Conservation (phyloP, 2,113 vertebrate species). For the Oreochromis spilurus region DNA sequence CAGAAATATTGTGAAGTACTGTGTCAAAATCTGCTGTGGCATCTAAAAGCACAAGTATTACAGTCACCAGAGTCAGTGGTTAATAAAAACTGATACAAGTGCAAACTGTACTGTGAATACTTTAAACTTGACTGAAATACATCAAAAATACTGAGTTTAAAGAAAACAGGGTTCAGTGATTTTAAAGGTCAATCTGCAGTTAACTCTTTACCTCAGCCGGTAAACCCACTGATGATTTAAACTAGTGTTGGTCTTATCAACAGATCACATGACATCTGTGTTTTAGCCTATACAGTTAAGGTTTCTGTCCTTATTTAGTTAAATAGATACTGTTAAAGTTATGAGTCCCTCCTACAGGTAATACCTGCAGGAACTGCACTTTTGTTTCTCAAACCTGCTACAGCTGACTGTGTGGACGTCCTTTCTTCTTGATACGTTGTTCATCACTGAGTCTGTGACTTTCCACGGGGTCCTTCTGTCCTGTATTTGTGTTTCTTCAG, state of each 20-base stretch:
- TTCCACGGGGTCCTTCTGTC: rapidly evolving
- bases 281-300: rapidly evolving
- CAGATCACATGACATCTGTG: background rate
- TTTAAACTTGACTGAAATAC: background rate
- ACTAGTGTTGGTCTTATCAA: background rate
- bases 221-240: background rate
- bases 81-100: background rate
- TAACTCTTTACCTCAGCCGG: background rate
- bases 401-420: background rate
- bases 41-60: background rate
- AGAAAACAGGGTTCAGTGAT: rapidly evolving
- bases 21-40: rapidly evolving
- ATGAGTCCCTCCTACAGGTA: background rate
- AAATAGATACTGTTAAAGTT: rapidly evolving
- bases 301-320: background rate
- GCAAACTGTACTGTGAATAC: background rate
- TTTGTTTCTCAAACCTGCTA: rapidly evolving
- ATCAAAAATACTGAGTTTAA: rapidly evolving
- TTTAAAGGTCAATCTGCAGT: rapidly evolving
- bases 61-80: rapidly evolving
- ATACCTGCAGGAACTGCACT: rapidly evolving
- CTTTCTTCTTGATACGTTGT: rapidly evolving
- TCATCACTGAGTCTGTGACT: rapidly evolving
- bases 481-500: background rate
- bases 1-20: rapidly evolving